Base-by-base conservation (phyloP, 1,140 invertebrate species). In the Semibalanus balanoides region DNA sequence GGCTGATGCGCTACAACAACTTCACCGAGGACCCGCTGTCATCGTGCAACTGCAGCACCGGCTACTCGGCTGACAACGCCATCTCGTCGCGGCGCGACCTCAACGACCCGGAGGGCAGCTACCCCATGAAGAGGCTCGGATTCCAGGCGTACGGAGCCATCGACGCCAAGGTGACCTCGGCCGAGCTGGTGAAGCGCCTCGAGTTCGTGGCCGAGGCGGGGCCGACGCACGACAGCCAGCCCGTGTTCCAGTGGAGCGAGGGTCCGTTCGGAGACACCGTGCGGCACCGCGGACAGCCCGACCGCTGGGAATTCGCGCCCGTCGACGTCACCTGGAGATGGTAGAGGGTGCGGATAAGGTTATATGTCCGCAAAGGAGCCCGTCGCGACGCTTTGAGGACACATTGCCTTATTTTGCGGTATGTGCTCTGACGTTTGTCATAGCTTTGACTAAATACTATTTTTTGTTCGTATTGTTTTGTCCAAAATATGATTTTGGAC, bases 211-310 rank as follows among this genome's bases (percentile, higher is more conserved):
- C 87, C 7, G 83, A 87, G 31, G 83, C 84, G 76, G 87, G 89
- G n/a, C 88, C 88, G 19, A 88, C 89, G 5, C 86, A 85, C 81
- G 87, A 88, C 78, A 81, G 84, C 11, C 80, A 85, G 40, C 87
- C 87, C 51, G 86, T 90, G 0, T 94, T 94, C 80, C 86, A 89
- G 79, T 95, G 93, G 93, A 89, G 88, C 27, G 86, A 86, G 70
- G 86, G 87, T 74, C 85, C 87, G 77, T 90, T 90, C 80, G 81
- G 77, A 9, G 84, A 88, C 30, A 86, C 85, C 78, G 82, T 86
- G 17, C 85, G 87, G 3, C 93, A 94, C 79, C 80, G 87, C 78
- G 92, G 93, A 11, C 92, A 93, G 75, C 92, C 93, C 0, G 89
- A 92, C 81, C 79, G 87, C 35, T 94, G 91, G 85, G 84, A 90